Conservation (phyloP, 2,797 vertebrate genomes). For the Cottoperca gobio region DNA sequence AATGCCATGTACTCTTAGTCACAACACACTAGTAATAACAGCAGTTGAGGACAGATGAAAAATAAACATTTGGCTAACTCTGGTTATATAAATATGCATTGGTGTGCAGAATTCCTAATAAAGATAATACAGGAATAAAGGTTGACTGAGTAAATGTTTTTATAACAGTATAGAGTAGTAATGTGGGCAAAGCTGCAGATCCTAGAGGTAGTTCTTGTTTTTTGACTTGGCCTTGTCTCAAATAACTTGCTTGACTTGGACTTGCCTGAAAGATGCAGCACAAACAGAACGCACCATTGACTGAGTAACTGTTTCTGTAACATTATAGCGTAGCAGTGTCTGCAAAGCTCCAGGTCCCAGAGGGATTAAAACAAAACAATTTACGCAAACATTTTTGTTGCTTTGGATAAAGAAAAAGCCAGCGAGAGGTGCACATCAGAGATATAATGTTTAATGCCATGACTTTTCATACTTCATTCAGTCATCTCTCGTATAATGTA, state of each 20-base stretch:
- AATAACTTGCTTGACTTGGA: not conserved
- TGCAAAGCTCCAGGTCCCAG: not conserved
- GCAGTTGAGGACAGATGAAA: not conserved
- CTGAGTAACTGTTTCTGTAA: not conserved
- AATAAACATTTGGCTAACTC: not conserved
- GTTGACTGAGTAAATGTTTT: not conserved
- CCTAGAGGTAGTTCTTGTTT: not conserved
- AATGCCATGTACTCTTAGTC: no score
- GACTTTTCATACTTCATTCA: not conserved
- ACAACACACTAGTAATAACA: not conserved
- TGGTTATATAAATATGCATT: not conserved
- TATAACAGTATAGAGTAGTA: not conserved
- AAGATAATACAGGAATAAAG: not conserved
- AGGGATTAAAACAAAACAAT: no score
- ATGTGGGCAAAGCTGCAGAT: not conserved
- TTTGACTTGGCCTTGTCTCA: not conserved
- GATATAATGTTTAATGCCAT: not conserved
- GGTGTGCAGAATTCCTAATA: not conserved
- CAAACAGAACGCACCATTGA: not conserved
- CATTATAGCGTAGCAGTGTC: not conserved
- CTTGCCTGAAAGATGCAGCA: not conserved
- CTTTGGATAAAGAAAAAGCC: not conserved
- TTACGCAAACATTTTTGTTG: no score
- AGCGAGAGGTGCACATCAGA: not conserved
- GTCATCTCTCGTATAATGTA: not conserved